Evolutionary conservation across 2,888 invertebrate genomes (phyloP).

Genomic region (Cistogaster globosa): DNA sequence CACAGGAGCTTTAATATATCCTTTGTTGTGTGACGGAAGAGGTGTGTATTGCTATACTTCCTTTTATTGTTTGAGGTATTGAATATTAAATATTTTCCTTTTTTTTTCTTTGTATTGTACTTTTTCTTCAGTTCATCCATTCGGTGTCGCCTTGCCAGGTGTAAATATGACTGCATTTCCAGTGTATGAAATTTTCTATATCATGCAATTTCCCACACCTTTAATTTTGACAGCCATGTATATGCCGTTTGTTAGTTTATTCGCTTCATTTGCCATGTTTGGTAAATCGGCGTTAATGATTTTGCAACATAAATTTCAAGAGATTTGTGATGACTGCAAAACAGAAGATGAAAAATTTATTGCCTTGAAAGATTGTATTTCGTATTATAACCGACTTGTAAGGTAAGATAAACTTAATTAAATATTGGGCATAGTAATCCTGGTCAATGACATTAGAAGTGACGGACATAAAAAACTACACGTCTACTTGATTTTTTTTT

Average conservation of each 20-base stretch:
- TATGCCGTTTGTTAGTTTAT: constrained; percentile 80
- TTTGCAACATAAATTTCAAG: constrained; percentile 74
- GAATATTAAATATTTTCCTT: too few species aligned
- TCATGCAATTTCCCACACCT: constrained; percentile 76
- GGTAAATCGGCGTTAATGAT: constrained; percentile 77
- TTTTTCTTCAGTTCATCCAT: constrained; percentile 76
- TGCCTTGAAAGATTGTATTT: constrained; percentile 75
- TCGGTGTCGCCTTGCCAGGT: constrained; percentile 78
- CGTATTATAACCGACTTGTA: constrained; percentile 63
- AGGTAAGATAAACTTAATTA: constrained; percentile 50
- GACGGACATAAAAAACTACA: too few species aligned
- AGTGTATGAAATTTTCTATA: constrained; percentile 78
- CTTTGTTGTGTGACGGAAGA: constrained; percentile 75
- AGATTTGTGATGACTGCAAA: constrained; percentile 66
- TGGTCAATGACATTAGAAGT: too few species aligned
- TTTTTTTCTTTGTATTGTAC: not conserved
- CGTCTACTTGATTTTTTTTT: too few species aligned
- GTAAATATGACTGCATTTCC: constrained; percentile 77
- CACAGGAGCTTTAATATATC: constrained; percentile 75
- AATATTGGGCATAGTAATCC: too few species aligned
- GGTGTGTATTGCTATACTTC: constrained; percentile 62
- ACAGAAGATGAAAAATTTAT: constrained; percentile 72
- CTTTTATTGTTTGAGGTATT: not conserved
- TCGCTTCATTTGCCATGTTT: constrained; percentile 79
- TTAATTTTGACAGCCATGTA: constrained; percentile 77